phyloP scores from a whole-genome alignment of 2,113 vertebrate species.

The Notiomystis cincta region DNA sequence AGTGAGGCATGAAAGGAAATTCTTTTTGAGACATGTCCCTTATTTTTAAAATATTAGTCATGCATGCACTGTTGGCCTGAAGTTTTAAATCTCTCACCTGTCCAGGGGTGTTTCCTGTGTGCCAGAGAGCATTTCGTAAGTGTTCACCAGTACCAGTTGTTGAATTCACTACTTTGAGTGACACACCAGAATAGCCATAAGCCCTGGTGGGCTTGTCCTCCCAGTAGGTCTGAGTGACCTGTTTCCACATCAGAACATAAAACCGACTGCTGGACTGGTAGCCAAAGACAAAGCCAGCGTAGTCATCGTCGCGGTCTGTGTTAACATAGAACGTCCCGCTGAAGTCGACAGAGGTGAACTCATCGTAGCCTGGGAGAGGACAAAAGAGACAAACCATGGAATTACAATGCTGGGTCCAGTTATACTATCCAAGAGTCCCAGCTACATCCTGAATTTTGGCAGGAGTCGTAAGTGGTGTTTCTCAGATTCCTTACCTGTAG shows the following conservation, averaged over 20 bases:
- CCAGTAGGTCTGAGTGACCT: slow-evolving; percentile 98
- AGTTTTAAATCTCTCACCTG: slow-evolving; percentile 77
- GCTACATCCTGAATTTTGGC: background rate
- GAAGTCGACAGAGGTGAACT: slow-evolving; percentile 95
- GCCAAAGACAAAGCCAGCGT: slow-evolving; percentile 94
- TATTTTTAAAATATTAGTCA: background rate
- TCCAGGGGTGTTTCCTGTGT: slow-evolving; percentile 92
- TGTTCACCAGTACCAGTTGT: slow-evolving; percentile 91
- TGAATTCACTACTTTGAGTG: slow-evolving; percentile 97
- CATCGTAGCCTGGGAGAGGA: slow-evolving; percentile 83
- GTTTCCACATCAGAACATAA: slow-evolving; percentile 99
- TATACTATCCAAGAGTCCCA: background rate
- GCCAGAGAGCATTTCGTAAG: slow-evolving; percentile 96
- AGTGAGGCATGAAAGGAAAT: background rate
- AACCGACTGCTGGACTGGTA: slow-evolving; percentile 97
- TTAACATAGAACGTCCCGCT: slow-evolving; percentile 98
- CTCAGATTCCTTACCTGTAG: background rate
- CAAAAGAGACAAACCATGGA: background rate
- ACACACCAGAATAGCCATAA: slow-evolving; percentile 94
- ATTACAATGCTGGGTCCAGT: background rate
- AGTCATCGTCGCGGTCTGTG: slow-evolving; percentile 96
- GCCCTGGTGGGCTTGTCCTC: slow-evolving; percentile 93
- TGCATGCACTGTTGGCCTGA: background rate
- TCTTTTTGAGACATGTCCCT: background rate
- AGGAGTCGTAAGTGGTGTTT: background rate